These are phyloP conservation scores for Isurus oxyrinchus DNA, from an alignment of 2,113 vertebrate species.

Conservation along the genomic window DNA sequence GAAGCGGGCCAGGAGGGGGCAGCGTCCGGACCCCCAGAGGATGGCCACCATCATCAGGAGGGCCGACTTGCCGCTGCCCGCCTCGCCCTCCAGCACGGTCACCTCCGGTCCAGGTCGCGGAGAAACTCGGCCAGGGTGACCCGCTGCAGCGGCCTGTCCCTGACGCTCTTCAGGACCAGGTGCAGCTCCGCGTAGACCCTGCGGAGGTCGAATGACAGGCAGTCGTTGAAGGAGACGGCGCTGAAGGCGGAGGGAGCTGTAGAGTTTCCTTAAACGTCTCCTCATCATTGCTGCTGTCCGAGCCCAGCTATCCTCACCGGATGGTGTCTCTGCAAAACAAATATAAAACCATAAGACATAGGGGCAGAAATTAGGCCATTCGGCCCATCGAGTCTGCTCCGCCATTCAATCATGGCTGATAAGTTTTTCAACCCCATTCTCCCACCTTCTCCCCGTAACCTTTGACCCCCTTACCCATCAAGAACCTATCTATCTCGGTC, in stretches of 20 bases:
- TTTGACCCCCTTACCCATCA: too few relatives aligned
- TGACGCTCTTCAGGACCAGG: conserved; percentile 44
- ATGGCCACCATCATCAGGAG: conserved; percentile 48
- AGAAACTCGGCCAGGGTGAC: conserved; percentile 44
- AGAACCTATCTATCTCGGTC: too few relatives aligned
- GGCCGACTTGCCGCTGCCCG: conserved; percentile 47
- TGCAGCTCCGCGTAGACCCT: conserved; percentile 43
- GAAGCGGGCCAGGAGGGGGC: conserved; percentile 48
- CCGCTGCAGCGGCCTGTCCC: conserved; percentile 40
- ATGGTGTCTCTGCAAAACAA: conserved; percentile 39
- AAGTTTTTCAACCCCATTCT: too few relatives aligned
- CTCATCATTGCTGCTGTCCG: conserved; percentile 43
- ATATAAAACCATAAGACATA: background rate
- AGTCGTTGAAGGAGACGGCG: conserved; percentile 40
- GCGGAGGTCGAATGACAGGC: conserved; percentile 39
- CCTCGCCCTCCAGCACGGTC: conserved; percentile 50
- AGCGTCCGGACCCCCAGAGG: conserved; percentile 51
- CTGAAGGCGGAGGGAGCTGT: conserved; percentile 40
- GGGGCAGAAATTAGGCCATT: too few relatives aligned
- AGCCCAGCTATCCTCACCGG: conserved; percentile 39
- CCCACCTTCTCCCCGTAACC: too few relatives aligned
- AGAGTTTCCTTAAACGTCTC: conserved; percentile 40
- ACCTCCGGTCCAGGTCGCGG: conserved; percentile 43
- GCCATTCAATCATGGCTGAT: too few relatives aligned
- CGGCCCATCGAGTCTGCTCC: too few relatives aligned